Evolutionary conservation across 2,797 vertebrate species (phyloP), one percentile per base, ranked within the genome.

Genomic region (Euthynnus affinis): DNA sequence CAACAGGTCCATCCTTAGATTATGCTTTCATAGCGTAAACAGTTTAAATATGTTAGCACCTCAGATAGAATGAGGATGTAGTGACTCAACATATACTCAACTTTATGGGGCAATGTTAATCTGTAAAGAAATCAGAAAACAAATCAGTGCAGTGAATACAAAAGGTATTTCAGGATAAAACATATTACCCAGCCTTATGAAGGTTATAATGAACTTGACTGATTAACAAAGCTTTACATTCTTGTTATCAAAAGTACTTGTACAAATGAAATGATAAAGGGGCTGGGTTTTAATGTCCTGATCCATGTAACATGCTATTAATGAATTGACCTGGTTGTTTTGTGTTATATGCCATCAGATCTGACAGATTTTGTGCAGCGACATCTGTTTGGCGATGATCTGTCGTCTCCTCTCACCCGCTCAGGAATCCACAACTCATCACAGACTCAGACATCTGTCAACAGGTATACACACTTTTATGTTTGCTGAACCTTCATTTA

Each of bases 281-380:
- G 15, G 5, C n/a, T 1, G 5, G 2, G 53, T 4, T 32, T 58
- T 48, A 4, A 32, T 20, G 25, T 40, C 42, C 59, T 12, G 60
- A 12, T 62, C 20, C 32, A 8, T 22, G 27, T 46, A 17, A 22
- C 14, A 32, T 13, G 14, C 12, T 46, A 14, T 2, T 23, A 32
- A 52, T 32, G 9, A 46, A 46, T 51, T 23, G 12, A 14, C 2
- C 4, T 6, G 18, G 1, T 29, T 51, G 46, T 22, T 44, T 37
- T 55, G 5, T 66, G 1, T 59, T 73, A 9, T 52, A 72, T 64
- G 48, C 23, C 55, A 12, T 46, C 72, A 96, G 95, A 94, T 89
- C 89, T 95, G 70, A 94, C 93, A 37, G 94, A 92, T 3, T 95
- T 95, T 90, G 95, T 94, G 40, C 92, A 95, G 64, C 87, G 8